phyloP scores from a whole-genome alignment of 1,140 invertebrate species.

The Rhopalosiphum maidis region DNA sequence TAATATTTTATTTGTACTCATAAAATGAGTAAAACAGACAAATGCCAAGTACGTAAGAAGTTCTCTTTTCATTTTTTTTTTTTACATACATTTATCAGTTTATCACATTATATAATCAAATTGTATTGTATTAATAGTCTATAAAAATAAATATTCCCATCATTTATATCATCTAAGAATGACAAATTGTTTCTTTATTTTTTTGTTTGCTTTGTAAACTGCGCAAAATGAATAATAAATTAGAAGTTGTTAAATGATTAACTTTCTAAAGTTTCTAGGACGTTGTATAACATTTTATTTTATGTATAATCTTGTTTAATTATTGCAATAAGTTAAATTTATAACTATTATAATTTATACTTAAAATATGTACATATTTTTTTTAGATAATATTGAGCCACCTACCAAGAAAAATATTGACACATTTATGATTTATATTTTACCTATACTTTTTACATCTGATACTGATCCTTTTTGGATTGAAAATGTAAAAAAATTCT shows the following conservation, averaged over 20 bases:
- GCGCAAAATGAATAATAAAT: conserved; percentile 5
- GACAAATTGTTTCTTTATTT: background rate
- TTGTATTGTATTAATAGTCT: too few species aligned
- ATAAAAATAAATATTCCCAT: background rate
- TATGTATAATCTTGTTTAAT: background rate
- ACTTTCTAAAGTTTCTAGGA: conserved; percentile 22
- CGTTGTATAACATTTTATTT: conserved; percentile 43
- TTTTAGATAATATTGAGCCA: conserved; percentile 13
- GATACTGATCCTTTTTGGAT: background rate
- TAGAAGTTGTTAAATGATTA: conserved; percentile 38
- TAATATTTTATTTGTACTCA: too few species aligned
- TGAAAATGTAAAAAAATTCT: conserved; percentile 8
- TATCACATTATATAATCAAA: too few species aligned
- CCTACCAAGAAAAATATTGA: conserved; percentile 41
- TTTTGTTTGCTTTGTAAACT: conserved; percentile 22
- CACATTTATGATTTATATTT: background rate
- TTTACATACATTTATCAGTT: too few species aligned
- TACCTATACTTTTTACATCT: background rate
- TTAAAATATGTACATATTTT: background rate
- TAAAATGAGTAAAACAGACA: too few species aligned
- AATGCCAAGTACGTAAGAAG: too few species aligned
- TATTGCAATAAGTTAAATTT: background rate
- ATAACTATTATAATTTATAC: background rate
- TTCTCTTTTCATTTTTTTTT: too few species aligned
- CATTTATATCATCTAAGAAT: conserved; percentile 23